These are phyloP conservation scores for Selene dorsalis DNA, from an alignment of 2,797 vertebrate genomes.

Conservation along the genomic window DNA sequence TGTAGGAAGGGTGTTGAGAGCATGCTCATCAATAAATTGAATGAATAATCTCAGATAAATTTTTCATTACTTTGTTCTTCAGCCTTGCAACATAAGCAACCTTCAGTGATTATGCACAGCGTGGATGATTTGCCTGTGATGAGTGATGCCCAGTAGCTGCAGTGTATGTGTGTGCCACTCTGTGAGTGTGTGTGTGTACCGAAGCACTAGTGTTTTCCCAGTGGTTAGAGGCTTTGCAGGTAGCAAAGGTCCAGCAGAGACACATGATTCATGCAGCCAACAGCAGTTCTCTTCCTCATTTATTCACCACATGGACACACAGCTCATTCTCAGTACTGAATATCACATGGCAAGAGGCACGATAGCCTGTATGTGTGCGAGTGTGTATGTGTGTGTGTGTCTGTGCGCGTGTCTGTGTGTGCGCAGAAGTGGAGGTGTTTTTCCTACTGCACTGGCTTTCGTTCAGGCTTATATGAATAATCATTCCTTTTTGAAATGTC, in stretches of 20 bases:
- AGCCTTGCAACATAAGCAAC: constrained; percentile 22
- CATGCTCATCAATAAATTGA: too few species aligned
- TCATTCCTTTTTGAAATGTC: constrained; percentile 79
- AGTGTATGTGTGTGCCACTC: constrained; percentile 3
- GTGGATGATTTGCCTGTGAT: constrained; percentile 24
- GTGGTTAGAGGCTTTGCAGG: constrained; percentile 44
- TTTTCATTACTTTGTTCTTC: constrained; percentile 6
- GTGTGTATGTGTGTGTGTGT: constrained; percentile 13
- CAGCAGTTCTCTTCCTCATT: constrained; percentile 72
- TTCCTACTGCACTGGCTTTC: constrained; percentile 56
- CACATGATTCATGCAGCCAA: constrained; percentile 72
- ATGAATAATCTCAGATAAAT: background rate
- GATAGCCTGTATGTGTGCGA: constrained; percentile 20
- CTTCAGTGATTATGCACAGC: constrained; percentile 34
- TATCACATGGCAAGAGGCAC: constrained; percentile 73
- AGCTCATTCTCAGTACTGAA: constrained; percentile 73
- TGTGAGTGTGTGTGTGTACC: background rate
- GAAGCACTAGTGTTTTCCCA: constrained; percentile 44
- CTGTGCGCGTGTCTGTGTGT: constrained; percentile 18
- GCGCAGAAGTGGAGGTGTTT: constrained; percentile 43
- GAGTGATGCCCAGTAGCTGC: constrained; percentile 10
- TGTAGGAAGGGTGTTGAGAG: too few species aligned
- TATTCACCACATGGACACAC: constrained; percentile 77
- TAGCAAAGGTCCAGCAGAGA: constrained; percentile 36
- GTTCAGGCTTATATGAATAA: constrained; percentile 74